Evolutionary conservation across 2,797 vertebrate genomes (phyloP).

Genomic region (Emys orbicularis): DNA sequence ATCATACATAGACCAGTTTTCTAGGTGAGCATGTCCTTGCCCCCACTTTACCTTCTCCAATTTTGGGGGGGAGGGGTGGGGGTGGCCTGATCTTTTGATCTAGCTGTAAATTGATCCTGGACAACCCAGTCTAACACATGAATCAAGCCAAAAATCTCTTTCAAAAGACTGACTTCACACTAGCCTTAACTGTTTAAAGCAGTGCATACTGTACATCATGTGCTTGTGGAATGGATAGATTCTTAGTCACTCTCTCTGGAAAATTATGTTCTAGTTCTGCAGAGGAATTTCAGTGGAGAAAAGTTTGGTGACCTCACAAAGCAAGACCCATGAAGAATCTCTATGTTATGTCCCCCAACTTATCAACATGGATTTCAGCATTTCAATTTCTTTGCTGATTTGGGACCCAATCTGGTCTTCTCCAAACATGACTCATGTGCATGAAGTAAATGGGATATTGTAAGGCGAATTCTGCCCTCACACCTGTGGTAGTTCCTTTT

Average conservation of each 20-base stretch:
- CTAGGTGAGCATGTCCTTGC: background rate
- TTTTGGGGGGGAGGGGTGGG: constrained; percentile 11
- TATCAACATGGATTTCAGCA: background rate
- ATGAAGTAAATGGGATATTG: background rate
- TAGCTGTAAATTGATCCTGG: constrained; percentile 25
- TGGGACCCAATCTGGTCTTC: background rate
- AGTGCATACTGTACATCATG: background rate
- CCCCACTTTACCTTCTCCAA: background rate
- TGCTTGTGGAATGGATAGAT: background rate
- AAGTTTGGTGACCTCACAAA: background rate
- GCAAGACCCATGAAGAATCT: background rate
- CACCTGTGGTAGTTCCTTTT: background rate
- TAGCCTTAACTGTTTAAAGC: background rate
- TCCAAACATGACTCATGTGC: background rate
- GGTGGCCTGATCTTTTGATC: constrained; percentile 29
- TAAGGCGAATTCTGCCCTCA: background rate
- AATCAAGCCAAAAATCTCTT: background rate
- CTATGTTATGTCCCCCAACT: background rate
- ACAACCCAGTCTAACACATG: background rate
- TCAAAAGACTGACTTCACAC: background rate
- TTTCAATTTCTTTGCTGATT: background rate
- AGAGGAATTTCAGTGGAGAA: background rate
- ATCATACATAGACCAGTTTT: constrained; percentile 21
- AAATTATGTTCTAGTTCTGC: no score
- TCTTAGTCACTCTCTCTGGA: no score